Percentiles rank a stretch among this genome's conserved stretches.
These are phyloP conservation scores for Leptinotarsa defecta DNA, from an alignment of 1,140 invertebrate genomes.

Conservation along the genomic window DNA sequence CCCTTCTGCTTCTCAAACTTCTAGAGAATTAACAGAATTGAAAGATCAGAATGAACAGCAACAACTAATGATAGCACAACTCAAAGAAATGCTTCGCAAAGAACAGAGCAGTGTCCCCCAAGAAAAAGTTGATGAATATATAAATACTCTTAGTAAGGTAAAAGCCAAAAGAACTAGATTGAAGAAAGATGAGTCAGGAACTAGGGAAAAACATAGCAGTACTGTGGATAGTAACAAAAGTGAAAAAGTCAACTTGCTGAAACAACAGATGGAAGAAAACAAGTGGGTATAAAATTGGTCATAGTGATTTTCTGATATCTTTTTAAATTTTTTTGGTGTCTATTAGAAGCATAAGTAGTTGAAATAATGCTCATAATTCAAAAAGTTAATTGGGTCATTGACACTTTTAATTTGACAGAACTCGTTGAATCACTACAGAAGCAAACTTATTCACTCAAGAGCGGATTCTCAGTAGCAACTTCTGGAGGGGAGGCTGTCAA, in stretches of 20 bases:
- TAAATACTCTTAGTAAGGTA: constrained; percentile 50
- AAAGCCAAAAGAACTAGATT: constrained; percentile 48
- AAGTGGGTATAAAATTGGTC: constrained; percentile 41
- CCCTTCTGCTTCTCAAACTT: constrained; percentile 17
- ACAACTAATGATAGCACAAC: constrained; percentile 51
- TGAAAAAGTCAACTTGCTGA: constrained; percentile 59
- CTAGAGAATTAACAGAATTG: constrained; percentile 44
- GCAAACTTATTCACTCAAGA: no score
- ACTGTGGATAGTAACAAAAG: constrained; percentile 52
- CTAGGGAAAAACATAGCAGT: constrained; percentile 17
- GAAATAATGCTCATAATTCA: no score
- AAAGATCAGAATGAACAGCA: constrained; percentile 55
- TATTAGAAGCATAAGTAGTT: no score
- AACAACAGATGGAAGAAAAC: constrained; percentile 60
- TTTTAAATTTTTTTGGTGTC: no score
- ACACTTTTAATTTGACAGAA: no score
- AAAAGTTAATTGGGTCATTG: no score
- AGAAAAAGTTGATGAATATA: constrained; percentile 55
- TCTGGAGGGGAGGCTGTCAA: no score
- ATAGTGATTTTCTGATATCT: no score
- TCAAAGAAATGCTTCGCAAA: constrained; percentile 56
- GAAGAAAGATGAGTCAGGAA: constrained; percentile 40
- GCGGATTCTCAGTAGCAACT: no score
- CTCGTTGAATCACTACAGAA: no score
- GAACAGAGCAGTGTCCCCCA: constrained; percentile 51